Evolutionary conservation across 2,113 vertebrate species (phyloP), one percentile per base, ranked within the genome.

Genomic region (Solea solea): DNA sequence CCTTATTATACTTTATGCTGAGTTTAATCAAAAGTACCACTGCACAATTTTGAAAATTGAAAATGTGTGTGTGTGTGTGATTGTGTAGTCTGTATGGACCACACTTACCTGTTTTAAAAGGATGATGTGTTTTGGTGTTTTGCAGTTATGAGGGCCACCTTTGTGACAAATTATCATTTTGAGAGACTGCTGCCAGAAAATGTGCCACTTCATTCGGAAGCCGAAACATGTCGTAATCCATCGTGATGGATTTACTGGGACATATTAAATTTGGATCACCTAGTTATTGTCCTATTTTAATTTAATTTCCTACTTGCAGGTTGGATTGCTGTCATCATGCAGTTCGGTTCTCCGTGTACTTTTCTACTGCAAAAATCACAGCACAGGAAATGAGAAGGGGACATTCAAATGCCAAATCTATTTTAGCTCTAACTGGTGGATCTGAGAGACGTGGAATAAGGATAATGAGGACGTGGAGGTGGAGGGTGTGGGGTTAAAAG

Each of bases 271-370:
- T 67, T 68, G 76, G 69, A 60, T 64, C 69, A 73, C 57, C 68
- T 25, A 62, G 72, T 76, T 70, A 54, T 79, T 72, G 63, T 72
- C 59, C 78, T 59, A 49, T 64, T 81, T 80, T 39, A 55, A 74
- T 81, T 80, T 27, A 55, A 74, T 77, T 69, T 69, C 16, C 27
- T 64, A 71, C 53, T 64, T 60, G 40, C 48, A 71, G 52, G 27
- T 68, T 66, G 21, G 13, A 49, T 44, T 48, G 9, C n/a, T 41
- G 15, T 61, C 13, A 21, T 12, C 42, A 57, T 6, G 2, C 34
- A 48, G 27, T 25, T n/a, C 28, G 7, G 15, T 50, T n/a, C 2
- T 27, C 57, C 45, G 34, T 56, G 11, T 25, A 41, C 16, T 7
- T 28, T 56, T 61, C 40, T 25, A 46, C 4, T 76, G 48, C 49